Evolutionary conservation across 2,888 invertebrate genomes (phyloP).

Genomic region (Eubasilissa splendida): DNA sequence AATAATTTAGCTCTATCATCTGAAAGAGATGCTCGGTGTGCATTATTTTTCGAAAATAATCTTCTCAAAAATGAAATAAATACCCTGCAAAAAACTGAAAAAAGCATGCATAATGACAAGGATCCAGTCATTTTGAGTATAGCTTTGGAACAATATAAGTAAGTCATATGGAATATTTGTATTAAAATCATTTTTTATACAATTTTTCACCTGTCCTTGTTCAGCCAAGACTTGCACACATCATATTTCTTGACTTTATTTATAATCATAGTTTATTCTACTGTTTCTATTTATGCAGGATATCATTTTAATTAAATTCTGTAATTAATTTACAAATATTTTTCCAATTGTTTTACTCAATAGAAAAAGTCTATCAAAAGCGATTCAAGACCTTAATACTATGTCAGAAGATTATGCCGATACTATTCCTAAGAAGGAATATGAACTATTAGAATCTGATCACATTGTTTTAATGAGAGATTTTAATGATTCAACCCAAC

Average conservation of each 20-base stretch:
- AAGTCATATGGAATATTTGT: not conserved
- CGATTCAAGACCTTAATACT: constrained; percentile 65
- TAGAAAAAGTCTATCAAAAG: constrained; percentile 67
- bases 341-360: constrained; percentile 31
- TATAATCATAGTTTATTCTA: not conserved
- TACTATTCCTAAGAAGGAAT: constrained; percentile 68
- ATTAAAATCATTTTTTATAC: not conserved
- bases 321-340: not conserved
- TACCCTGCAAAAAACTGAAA: constrained; percentile 65
- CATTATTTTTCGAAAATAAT: constrained; percentile 69
- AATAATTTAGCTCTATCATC: constrained; percentile 67
- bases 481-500: constrained; percentile 57
- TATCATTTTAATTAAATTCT: not conserved
- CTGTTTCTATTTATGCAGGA: not conserved
- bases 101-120: constrained; percentile 60
- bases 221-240: not conserved
- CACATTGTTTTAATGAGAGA: constrained; percentile 61
- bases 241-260: not conserved
- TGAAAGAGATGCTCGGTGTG: constrained; percentile 69
- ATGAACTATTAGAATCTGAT: constrained; percentile 65
- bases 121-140: constrained; percentile 68
- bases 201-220: not conserved
- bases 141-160: constrained; percentile 68
- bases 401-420: constrained; percentile 68
- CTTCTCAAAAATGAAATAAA: constrained; percentile 62